phyloP scores from a whole-genome alignment of 2,113 vertebrate genomes.

The Zingel zingel region DNA sequence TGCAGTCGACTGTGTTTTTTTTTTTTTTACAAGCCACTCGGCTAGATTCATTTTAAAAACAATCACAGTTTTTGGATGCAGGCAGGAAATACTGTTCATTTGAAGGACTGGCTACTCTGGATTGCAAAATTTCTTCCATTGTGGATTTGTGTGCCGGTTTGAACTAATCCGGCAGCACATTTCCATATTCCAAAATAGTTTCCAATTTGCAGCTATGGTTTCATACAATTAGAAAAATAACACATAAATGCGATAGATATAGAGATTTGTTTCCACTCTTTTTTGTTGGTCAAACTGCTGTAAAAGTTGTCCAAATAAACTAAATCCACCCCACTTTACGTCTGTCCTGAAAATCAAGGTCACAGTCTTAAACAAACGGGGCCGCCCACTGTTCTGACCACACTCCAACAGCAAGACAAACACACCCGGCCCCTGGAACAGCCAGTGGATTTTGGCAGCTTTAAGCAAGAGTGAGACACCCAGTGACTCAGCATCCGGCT shows the following conservation, averaged over 20 bases:
- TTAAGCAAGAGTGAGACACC: conserved; percentile 13
- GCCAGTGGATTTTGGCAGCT: conserved; percentile 12
- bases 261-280: not conserved
- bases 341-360: conserved; percentile 41
- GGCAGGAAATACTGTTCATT: not conserved
- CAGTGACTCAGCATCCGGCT: conserved; percentile 41
- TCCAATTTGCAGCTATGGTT: not conserved
- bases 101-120: not conserved
- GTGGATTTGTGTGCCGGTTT: not conserved
- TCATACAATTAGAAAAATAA: not conserved
- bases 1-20: not conserved
- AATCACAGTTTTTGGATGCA: not conserved
- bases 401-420: conserved; percentile 41
- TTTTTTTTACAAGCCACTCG: too few relatives aligned
- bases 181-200: not conserved
- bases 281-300: conserved; percentile 12
- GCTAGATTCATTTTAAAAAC: not conserved
- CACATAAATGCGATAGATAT: not conserved
- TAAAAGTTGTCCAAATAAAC: conserved; percentile 3
- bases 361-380: conserved; percentile 16
- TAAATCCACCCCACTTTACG: not conserved
- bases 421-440: conserved; percentile 25
- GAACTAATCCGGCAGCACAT: not conserved
- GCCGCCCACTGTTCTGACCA: conserved; percentile 48
- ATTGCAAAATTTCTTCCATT: not conserved